Percentiles rank a stretch among this genome's conserved stretches.
These are phyloP conservation scores for Spodoptera picta DNA, from an alignment of 2,888 invertebrate genomes.

Conservation along the genomic window DNA sequence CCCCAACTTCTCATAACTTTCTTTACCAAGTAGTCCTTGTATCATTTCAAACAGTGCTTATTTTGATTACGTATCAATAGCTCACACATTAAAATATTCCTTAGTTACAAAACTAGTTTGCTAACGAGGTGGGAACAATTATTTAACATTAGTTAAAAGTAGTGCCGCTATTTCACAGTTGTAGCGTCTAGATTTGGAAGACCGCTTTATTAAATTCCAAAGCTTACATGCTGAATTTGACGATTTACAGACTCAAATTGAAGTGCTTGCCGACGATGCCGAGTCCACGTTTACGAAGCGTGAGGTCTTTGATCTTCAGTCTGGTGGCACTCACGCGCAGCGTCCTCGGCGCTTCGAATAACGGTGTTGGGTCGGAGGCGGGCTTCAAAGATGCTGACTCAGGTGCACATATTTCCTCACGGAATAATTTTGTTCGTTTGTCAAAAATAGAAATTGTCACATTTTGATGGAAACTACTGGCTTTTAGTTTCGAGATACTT, in stretches of 20 bases:
- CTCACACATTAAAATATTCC: too few relatives aligned
- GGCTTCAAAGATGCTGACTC: constrained; percentile 10
- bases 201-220: too few relatives aligned
- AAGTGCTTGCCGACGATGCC: constrained; percentile 2
- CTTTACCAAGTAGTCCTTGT: too few relatives aligned
- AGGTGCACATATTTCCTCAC: constrained; percentile 1
- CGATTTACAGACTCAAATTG: not conserved
- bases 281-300: constrained; percentile 1
- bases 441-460: constrained; percentile 4
- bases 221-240: not conserved
- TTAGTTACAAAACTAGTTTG: too few relatives aligned
- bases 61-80: too few relatives aligned
- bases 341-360: constrained; percentile 2
- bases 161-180: too few relatives aligned
- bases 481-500: not conserved
- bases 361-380: constrained; percentile 10
- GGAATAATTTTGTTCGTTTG: constrained; percentile 11
- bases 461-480: constrained; percentile 10
- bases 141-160: too few relatives aligned
- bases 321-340: constrained; percentile 12
- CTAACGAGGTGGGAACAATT: too few relatives aligned
- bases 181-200: too few relatives aligned
- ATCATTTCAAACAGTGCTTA: too few relatives aligned
- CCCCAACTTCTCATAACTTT: too few relatives aligned
- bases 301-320: constrained; percentile 6